phyloP scores from a whole-genome alignment of 2,888 invertebrate species.

The Drosophila borborema region DNA sequence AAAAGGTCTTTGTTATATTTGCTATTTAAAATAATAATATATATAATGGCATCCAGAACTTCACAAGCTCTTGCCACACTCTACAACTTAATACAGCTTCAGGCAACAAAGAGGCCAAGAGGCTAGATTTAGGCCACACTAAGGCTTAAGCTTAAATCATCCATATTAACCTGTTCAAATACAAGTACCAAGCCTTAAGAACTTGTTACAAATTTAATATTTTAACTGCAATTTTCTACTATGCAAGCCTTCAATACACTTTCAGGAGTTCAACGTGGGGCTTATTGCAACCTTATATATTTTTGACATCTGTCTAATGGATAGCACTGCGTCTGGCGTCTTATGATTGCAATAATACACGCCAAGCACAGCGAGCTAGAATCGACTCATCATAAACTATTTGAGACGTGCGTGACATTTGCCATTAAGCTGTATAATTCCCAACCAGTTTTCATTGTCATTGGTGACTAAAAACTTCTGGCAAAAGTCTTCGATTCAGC shows the following conservation, averaged over 20 bases:
- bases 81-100: neutral
- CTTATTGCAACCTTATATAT: no score
- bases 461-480: constrained; percentile 57
- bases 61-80: neutral
- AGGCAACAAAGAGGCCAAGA: neutral
- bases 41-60: neutral
- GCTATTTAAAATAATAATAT: neutral
- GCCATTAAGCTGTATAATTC: constrained; percentile 81
- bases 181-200: neutral
- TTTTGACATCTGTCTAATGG: neutral
- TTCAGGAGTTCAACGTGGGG: neutral
- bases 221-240: neutral
- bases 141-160: no score
- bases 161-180: neutral
- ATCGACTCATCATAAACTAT: constrained; percentile 44
- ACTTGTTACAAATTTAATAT: neutral
- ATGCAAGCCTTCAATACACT: neutral
- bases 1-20: neutral
- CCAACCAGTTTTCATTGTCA: constrained; percentile 72
- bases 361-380: constrained; percentile 13
- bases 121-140: neutral
- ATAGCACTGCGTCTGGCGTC: neutral
- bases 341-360: constrained; percentile 15
- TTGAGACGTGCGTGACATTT: constrained; percentile 82
- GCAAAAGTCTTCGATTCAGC: constrained; percentile 40